phyloP scores from a whole-genome alignment of 2,113 vertebrate species.

The Leucoraja erinaceus region DNA sequence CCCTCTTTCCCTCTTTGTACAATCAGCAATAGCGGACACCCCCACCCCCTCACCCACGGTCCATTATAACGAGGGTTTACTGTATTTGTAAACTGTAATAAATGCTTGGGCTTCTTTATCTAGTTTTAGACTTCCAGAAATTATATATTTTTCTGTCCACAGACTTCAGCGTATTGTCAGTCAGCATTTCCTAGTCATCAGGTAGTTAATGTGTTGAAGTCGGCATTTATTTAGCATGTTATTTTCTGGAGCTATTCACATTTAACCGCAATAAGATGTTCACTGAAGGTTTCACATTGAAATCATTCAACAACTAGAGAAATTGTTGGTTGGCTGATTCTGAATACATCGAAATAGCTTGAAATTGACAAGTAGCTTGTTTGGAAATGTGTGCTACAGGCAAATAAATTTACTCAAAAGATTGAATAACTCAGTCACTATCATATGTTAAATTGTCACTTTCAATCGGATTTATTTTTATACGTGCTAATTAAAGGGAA shows the following conservation, averaged over 20 bases:
- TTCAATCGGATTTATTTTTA: constrained; percentile 3
- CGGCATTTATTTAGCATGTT: not conserved
- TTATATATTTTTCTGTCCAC: not conserved
- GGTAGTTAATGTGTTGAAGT: not conserved
- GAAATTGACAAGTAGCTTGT: constrained; percentile 30
- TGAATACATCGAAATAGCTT: not conserved
- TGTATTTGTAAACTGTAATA: not conserved
- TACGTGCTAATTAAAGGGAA: not conserved
- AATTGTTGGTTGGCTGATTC: constrained; percentile 14
- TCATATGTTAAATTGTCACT: not conserved
- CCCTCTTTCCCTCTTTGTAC: too few relatives aligned
- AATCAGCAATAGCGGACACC: too few relatives aligned
- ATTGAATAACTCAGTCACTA: not conserved
- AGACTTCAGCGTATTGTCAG: not conserved
- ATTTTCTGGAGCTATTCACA: not conserved
- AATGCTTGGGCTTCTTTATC: not conserved
- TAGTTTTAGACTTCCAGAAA: not conserved
- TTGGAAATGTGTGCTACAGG: not conserved
- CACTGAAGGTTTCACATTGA: not conserved
- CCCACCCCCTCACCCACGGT: too few relatives aligned
- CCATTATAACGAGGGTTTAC: too few relatives aligned
- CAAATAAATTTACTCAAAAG: constrained; percentile 13
- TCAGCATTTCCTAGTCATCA: not conserved
- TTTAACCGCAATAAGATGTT: not conserved
- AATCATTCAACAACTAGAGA: not conserved